phyloP scores from a whole-genome alignment of 1,140 invertebrate genomes.

The Meloidogyne exigua region DNA sequence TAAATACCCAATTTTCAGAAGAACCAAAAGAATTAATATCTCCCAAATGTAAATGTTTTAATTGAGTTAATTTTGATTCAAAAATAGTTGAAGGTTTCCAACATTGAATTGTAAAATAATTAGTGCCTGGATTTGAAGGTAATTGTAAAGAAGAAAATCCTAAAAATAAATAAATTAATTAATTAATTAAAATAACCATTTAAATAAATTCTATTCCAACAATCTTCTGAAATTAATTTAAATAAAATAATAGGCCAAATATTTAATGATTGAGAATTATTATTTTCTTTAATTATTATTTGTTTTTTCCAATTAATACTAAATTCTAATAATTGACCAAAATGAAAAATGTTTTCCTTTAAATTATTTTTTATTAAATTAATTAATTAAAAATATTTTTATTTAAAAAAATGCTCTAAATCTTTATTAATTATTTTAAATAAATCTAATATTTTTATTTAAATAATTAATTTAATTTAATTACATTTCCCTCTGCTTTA shows the following conservation, averaged over 20 bases:
- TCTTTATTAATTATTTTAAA: too few species aligned
- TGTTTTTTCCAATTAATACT: background rate
- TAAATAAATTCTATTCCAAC: constrained; percentile 11
- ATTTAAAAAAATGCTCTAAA: too few species aligned
- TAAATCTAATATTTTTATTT: too few species aligned
- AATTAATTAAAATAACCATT: background rate
- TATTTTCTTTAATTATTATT: background rate
- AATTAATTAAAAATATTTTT: too few species aligned
- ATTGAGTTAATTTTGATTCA: background rate
- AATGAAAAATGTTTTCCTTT: constrained; percentile 21
- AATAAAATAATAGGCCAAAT: constrained; percentile 12
- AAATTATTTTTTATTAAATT: background rate
- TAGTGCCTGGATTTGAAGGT: background rate
- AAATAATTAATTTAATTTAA: background rate
- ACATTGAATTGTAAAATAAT: background rate
- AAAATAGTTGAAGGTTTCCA: background rate
- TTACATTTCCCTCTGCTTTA: background rate
- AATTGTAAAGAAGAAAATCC: constrained; percentile 3
- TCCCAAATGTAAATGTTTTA: background rate
- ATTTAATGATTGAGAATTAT: background rate
- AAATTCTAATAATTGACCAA: constrained; percentile 20
- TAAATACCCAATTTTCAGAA: background rate
- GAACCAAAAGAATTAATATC: background rate
- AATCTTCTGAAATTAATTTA: constrained; percentile 13
- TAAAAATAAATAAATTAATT: background rate